phyloP scores from a whole-genome alignment of 2,888 invertebrate species.

The Nematopogon swammerdamellus region DNA sequence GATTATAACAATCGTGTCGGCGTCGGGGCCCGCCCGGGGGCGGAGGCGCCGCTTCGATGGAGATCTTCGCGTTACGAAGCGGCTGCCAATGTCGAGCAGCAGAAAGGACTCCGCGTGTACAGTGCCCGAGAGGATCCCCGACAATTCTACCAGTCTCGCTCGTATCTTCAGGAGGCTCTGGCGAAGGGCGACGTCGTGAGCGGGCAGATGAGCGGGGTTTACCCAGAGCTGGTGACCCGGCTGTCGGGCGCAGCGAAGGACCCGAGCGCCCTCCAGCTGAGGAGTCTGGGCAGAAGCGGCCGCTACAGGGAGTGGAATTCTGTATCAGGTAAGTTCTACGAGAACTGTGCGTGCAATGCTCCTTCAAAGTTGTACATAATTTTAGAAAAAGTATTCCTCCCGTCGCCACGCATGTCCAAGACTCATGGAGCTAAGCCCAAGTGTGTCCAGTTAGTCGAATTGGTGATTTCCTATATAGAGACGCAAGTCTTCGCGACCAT shows the following conservation, averaged over 20 bases:
- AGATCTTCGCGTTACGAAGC: too few relatives aligned
- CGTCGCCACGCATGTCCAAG: too few relatives aligned
- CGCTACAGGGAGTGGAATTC: background rate
- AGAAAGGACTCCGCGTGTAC: too few relatives aligned
- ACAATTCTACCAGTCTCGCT: conserved; percentile 40
- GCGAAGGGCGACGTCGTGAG: conserved; percentile 25
- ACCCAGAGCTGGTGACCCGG: conserved; percentile 22
- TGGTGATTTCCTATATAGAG: too few relatives aligned
- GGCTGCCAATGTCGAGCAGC: conserved; percentile 18
- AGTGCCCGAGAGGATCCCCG: conserved; percentile 41
- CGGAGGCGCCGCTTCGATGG: conserved; percentile 19
- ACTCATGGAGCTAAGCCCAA: too few relatives aligned
- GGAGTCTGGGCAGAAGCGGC: background rate
- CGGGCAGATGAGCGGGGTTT: conserved; percentile 29
- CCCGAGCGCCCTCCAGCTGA: background rate
- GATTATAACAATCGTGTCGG: conserved; percentile 39
- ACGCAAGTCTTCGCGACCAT: too few relatives aligned
- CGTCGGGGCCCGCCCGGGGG: conserved; percentile 21
- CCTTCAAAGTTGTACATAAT: too few relatives aligned
- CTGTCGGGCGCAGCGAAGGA: too few relatives aligned
- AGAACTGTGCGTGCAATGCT: too few relatives aligned
- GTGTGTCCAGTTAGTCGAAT: too few relatives aligned
- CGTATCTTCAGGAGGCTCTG: conserved; percentile 34
- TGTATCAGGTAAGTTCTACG: too few relatives aligned
- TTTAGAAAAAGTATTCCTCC: too few relatives aligned